Evolutionary conservation across 30 jellyfish, hydroid and myxozoan genomes (phyloP).

Genomic region (Clytia hemisphaerica): DNA sequence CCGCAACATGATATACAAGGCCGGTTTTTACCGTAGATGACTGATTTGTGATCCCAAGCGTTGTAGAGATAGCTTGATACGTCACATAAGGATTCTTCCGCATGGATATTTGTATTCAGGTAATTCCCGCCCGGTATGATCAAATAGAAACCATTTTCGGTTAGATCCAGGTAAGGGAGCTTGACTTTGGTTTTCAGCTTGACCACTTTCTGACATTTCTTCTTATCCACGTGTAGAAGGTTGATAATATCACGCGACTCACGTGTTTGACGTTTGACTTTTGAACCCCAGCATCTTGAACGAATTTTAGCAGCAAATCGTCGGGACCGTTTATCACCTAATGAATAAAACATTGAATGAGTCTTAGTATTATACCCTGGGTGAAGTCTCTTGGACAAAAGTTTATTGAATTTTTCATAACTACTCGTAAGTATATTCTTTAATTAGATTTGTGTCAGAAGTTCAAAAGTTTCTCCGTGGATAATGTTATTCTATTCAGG

Average conservation of each 20-base stretch:
- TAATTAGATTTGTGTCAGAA: too few species aligned
- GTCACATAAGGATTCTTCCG: constrained; percentile 51
- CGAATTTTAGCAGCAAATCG: too few species aligned
- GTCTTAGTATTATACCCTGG: too few species aligned
- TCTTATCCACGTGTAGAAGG: not conserved
- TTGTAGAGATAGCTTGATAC: not conserved
- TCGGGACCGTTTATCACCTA: too few species aligned
- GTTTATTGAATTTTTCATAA: too few species aligned
- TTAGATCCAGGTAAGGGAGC: not conserved
- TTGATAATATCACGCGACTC: not conserved
- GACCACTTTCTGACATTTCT: not conserved
- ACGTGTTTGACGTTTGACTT: not conserved
- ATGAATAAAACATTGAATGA: too few species aligned
- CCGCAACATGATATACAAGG: constrained; percentile 8
- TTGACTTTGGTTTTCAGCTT: not conserved
- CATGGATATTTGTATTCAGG: constrained; percentile 2
- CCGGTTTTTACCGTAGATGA: constrained; percentile 18
- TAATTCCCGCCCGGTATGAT: not conserved
- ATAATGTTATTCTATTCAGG: too few species aligned
- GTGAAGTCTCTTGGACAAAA: too few species aligned
- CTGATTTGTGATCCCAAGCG: not conserved
- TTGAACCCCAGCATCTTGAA: too few species aligned
- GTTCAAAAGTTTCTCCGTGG: too few species aligned
- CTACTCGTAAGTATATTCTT: too few species aligned
- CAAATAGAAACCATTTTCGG: not conserved